These are phyloP conservation scores for Myzus persicae DNA, from an alignment of 1,140 invertebrate genomes.

Conservation along the genomic window DNA sequence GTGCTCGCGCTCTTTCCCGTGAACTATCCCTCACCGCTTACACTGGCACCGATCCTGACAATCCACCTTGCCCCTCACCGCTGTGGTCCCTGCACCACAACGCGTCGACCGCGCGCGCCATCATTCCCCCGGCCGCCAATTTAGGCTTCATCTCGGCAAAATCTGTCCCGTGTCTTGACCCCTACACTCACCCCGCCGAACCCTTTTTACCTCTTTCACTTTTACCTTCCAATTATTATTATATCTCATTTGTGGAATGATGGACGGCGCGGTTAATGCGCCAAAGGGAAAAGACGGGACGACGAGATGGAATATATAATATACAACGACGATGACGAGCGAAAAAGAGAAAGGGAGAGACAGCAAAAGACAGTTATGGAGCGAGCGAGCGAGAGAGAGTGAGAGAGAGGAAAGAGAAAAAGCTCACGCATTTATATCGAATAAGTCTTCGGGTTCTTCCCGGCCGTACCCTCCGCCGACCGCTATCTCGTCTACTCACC, in stretches of 20 bases:
- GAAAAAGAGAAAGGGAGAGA: background rate
- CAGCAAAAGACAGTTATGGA: background rate
- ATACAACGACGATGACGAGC: background rate
- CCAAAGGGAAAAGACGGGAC: background rate
- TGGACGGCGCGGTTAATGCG: background rate
- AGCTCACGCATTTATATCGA: constrained; percentile 9
- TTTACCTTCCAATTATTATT: constrained; percentile 41
- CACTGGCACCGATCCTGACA: background rate
- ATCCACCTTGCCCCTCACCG: background rate
- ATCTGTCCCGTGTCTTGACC: constrained; percentile 38
- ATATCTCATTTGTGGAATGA: background rate
- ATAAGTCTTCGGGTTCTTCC: background rate
- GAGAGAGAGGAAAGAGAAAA: background rate
- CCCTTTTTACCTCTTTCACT: constrained; percentile 19
- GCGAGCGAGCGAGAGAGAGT: background rate
- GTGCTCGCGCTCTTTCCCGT: background rate
- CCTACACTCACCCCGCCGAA: background rate
- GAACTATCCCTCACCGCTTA: background rate
- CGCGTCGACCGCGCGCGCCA: background rate
- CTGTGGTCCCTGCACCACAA: background rate
- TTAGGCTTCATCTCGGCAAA: constrained; percentile 34
- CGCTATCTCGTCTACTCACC: background rate
- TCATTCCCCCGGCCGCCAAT: background rate
- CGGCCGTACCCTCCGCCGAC: background rate
- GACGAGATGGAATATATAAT: constrained; percentile 7